A percentile compares a stretch with the other conserved stretches of the same genome.
Evolutionary conservation across 2,888 invertebrate species (phyloP).

Genomic region (Melanostoma mellinum): DNA sequence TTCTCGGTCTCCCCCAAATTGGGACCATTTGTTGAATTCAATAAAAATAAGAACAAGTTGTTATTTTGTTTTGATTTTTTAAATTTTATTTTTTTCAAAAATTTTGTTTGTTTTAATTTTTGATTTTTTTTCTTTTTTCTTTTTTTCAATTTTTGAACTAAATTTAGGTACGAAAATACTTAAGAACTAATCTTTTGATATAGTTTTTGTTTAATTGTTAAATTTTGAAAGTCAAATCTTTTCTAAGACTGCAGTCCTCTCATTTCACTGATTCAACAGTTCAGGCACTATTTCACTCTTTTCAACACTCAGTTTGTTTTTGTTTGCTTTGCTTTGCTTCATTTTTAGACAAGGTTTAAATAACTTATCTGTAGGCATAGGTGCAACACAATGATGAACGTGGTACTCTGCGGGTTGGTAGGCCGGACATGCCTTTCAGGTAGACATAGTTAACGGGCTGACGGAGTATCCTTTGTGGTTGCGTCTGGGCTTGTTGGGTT

Average conservation of each 20-base stretch:
- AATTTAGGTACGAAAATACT: slow-evolving; percentile 66
- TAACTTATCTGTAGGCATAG: slow-evolving; percentile 78
- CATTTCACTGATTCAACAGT: slow-evolving; percentile 64
- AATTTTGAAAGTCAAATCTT: slow-evolving; percentile 19
- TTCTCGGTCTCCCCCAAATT: background rate
- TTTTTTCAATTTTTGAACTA: slow-evolving; percentile 35
- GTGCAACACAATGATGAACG: slow-evolving; percentile 82
- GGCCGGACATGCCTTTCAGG: slow-evolving; percentile 90
- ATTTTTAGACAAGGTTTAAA: background rate
- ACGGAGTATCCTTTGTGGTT: slow-evolving; percentile 89
- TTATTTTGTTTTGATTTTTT: slow-evolving; percentile 47
- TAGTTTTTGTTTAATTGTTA: slow-evolving; percentile 40
- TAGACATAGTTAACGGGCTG: slow-evolving; percentile 91
- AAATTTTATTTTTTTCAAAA: slow-evolving; percentile 15
- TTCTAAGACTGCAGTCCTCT: slow-evolving; percentile 50
- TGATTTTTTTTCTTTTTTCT: slow-evolving; percentile 42
- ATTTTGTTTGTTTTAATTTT: background rate
- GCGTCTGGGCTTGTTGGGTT: slow-evolving; percentile 48
- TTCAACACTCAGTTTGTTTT: slow-evolving; percentile 40
- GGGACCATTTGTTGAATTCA: slow-evolving; percentile 3
- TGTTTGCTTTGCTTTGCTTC: background rate
- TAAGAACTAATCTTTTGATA: slow-evolving; percentile 53
- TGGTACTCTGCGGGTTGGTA: slow-evolving; percentile 92
- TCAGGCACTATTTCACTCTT: slow-evolving; percentile 79
- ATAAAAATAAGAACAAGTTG: slow-evolving; percentile 8